A percentile compares a stretch with the other conserved stretches of the same genome.
phyloP scores from a whole-genome alignment of 2,113 vertebrate genomes.

The Mystacornis crossleyi region DNA sequence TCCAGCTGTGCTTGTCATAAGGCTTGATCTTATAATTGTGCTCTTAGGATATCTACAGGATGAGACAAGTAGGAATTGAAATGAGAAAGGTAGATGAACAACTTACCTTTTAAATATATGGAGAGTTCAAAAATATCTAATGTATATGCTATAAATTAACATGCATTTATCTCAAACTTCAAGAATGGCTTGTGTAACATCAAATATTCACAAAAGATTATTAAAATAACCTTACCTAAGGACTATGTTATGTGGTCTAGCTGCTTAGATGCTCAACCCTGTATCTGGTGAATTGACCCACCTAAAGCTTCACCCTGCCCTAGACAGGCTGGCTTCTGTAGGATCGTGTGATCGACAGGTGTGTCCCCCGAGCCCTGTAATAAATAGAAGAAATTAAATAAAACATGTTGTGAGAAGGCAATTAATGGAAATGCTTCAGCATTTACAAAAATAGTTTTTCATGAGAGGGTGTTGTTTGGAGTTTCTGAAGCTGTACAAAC shows the following conservation, averaged over 20 bases:
- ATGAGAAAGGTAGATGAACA: background rate
- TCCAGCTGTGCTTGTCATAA: conserved; percentile 32
- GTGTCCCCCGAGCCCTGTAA: fast-evolving
- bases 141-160: background rate
- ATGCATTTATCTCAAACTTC: background rate
- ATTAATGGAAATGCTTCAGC: background rate
- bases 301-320: background rate
- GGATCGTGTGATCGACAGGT: background rate
- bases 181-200: background rate
- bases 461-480: background rate
- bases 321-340: background rate
- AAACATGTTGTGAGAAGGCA: background rate
- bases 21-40: conserved; percentile 46
- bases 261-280: background rate
- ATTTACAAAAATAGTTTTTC: background rate
- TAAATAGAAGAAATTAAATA: background rate
- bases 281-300: background rate
- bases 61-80: conserved; percentile 32
- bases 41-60: conserved; percentile 41
- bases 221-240: background rate
- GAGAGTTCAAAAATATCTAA: background rate
- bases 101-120: background rate
- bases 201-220: background rate
- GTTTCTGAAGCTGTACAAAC: background rate
- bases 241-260: background rate